Percentiles rank a stretch among this genome's conserved stretches.
Conservation (phyloP, 2,797 vertebrate species). For the Pagetopsis macropterus region DNA sequence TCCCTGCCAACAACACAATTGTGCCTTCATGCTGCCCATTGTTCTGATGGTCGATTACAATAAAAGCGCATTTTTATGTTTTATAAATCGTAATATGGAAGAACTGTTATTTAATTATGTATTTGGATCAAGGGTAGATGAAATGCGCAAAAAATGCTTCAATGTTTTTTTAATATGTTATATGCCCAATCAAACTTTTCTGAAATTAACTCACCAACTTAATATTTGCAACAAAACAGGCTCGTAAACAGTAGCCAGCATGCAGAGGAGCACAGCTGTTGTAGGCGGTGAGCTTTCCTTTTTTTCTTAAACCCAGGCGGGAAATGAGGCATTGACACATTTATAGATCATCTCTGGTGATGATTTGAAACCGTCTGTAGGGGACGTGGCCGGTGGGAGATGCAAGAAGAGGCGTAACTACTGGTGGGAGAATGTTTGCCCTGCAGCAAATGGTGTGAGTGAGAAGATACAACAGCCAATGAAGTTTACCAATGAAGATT, state of each 20-base stretch:
- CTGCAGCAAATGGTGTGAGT: constrained; percentile 44
- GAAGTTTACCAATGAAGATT: not conserved
- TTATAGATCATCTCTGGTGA: constrained; percentile 66
- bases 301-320: constrained; percentile 59
- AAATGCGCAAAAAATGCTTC: not conserved
- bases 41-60: no score
- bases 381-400: constrained; percentile 51
- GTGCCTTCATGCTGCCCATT: no score
- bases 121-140: not conserved
- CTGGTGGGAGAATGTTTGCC: constrained; percentile 55
- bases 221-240: not conserved
- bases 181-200: not conserved
- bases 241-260: constrained; percentile 11
- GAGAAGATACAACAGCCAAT: not conserved
- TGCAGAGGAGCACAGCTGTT: constrained; percentile 33
- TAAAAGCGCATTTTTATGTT: no score
- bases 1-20: no score
- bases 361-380: constrained; percentile 48
- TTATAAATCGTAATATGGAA: no score
- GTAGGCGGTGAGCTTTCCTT: constrained; percentile 51
- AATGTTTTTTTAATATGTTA: not conserved
- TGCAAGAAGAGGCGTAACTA: constrained; percentile 54
- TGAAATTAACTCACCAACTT: not conserved
- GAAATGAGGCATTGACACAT: constrained; percentile 73
- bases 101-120: not conserved